Conservation (phyloP, 2,888 invertebrate genomes). For the Drosophila paranaensis region DNA sequence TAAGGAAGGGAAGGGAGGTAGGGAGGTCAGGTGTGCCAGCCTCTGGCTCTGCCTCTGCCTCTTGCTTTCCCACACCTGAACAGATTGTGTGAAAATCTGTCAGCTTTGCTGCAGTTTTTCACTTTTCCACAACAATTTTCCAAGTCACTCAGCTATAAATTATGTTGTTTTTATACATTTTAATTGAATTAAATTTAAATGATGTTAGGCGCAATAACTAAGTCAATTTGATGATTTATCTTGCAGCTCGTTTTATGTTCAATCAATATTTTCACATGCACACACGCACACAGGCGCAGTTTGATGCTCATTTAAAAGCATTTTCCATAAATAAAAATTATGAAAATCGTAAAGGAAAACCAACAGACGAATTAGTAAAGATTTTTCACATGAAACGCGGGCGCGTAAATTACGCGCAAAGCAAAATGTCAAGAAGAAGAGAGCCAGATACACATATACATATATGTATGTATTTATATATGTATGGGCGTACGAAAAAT, state of each 20-base stretch:
- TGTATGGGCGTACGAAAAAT: constrained; percentile 40
- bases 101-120: constrained; percentile 61
- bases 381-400: constrained; percentile 78
- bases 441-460: neutral
- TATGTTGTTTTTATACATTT: constrained; percentile 54
- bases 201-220: constrained; percentile 27
- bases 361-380: constrained; percentile 75
- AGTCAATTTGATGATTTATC: constrained; percentile 18
- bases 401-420: constrained; percentile 70
- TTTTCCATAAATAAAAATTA: constrained; percentile 79
- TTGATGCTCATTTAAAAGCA: constrained; percentile 77
- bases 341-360: constrained; percentile 54
- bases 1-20: neutral
- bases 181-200: constrained; percentile 54
- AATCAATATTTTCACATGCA: constrained; percentile 36
- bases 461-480: neutral
- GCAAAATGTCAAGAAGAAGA: constrained; percentile 34
- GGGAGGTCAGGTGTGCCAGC: constrained; percentile 18
- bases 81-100: constrained; percentile 70
- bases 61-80: constrained; percentile 54
- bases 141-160: constrained; percentile 39
- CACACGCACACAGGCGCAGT: constrained; percentile 25
- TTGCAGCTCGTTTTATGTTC: constrained; percentile 28
- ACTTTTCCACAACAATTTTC: constrained; percentile 42
- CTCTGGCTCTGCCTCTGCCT: neutral